Evolutionary conservation across 2,888 invertebrate genomes (phyloP).

Genomic region (Halocaridina rubra): DNA sequence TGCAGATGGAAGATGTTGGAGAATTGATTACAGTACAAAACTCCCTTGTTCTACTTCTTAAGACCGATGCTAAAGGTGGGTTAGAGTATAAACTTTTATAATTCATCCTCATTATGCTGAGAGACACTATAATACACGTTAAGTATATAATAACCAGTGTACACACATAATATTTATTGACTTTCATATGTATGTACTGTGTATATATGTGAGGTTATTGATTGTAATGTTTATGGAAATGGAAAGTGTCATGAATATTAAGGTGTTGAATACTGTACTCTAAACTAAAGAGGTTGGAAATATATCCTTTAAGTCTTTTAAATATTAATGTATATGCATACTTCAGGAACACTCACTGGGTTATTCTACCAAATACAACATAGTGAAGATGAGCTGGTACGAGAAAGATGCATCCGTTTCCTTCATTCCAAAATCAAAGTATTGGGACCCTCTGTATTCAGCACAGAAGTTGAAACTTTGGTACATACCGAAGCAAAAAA

Average conservation of each 20-base stretch:
- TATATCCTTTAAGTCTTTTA: slow-evolving; percentile 3
- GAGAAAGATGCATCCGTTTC: slow-evolving; percentile 90
- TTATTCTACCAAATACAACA: slow-evolving; percentile 78
- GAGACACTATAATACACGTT: no score
- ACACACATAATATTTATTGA: no score
- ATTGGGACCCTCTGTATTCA: slow-evolving; percentile 81
- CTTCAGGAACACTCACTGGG: slow-evolving; percentile 75
- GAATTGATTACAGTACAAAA: slow-evolving; percentile 88
- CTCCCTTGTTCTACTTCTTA: slow-evolving; percentile 82
- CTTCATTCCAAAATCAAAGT: slow-evolving; percentile 84
- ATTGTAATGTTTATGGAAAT: no score
- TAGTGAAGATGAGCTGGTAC: slow-evolving; percentile 78
- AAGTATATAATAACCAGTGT: no score
- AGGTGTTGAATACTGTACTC: no score
- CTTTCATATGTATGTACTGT: no score
- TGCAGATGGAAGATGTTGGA: slow-evolving; percentile 85
- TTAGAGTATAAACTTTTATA: no score
- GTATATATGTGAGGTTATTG: no score
- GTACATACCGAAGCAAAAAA: slow-evolving; percentile 87
- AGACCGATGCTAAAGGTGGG: slow-evolving; percentile 77
- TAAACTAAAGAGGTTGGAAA: no score
- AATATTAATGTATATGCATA: slow-evolving; percentile 65
- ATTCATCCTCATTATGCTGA: no score
- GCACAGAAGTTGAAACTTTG: slow-evolving; percentile 86
- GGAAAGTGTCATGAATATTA: no score